Evolutionary conservation across 2,888 invertebrate genomes (phyloP).

Genomic region (Thecocarcelia acutangulata): DNA sequence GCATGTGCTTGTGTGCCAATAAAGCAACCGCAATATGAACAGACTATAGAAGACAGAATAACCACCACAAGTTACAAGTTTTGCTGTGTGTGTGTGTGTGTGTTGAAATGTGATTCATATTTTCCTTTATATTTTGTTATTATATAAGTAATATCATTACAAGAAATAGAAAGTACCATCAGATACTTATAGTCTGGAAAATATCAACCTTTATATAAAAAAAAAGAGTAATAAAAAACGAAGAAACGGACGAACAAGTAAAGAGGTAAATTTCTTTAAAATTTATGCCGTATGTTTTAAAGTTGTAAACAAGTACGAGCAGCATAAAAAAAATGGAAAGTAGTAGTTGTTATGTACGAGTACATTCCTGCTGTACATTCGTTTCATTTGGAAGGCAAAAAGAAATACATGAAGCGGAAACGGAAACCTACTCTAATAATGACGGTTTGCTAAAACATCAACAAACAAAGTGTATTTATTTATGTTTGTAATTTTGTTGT

Average conservation of each 20-base stretch:
- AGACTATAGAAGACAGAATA: slow-evolving; percentile 55
- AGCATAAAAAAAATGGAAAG: slow-evolving; percentile 33
- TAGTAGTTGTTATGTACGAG: slow-evolving; percentile 7
- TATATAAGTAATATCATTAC: slow-evolving; percentile 54
- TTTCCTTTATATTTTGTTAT: slow-evolving; percentile 31
- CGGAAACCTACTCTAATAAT: slow-evolving; percentile 70
- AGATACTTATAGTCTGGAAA: slow-evolving; percentile 27
- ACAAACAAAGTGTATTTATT: slow-evolving; percentile 18
- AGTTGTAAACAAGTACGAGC: slow-evolving; percentile 50
- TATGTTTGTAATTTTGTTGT: slow-evolving; percentile 29
- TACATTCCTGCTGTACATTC: not conserved
- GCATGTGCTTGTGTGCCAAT: slow-evolving; percentile 15
- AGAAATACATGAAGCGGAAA: slow-evolving; percentile 67
- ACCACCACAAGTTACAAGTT: slow-evolving; percentile 50
- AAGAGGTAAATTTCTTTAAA: slow-evolving; percentile 59
- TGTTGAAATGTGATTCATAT: slow-evolving; percentile 10
- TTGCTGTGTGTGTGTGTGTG: not conserved
- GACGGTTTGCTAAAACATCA: slow-evolving; percentile 65
- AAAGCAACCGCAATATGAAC: slow-evolving; percentile 60
- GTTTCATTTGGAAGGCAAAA: slow-evolving; percentile 9
- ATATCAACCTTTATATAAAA: slow-evolving; percentile 44
- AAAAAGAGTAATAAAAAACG: slow-evolving; percentile 1
- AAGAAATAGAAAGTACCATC: slow-evolving; percentile 53
- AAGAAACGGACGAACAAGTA: slow-evolving; percentile 37
- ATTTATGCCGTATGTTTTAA: slow-evolving; percentile 64